phyloP scores from a whole-genome alignment of 2,888 invertebrate genomes.

The Drosophila testacea region DNA sequence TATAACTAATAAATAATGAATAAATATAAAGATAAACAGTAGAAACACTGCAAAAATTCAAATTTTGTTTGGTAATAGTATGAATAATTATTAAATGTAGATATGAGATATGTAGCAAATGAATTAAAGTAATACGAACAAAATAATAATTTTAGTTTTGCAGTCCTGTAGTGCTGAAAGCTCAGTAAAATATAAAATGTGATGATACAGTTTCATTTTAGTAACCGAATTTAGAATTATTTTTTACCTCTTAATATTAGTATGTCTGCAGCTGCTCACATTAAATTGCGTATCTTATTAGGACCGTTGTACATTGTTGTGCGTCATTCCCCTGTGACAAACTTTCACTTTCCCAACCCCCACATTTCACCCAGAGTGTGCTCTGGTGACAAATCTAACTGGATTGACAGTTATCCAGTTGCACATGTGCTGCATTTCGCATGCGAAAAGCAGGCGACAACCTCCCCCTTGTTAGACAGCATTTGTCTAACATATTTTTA shows the following conservation, averaged over 20 bases:
- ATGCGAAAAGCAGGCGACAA: constrained; percentile 14
- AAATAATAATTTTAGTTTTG: too few relatives aligned
- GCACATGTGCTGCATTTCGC: constrained; percentile 66
- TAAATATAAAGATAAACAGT: too few relatives aligned
- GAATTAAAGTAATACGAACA: too few relatives aligned
- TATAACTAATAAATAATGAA: not conserved
- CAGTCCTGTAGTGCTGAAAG: too few relatives aligned
- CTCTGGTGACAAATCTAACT: constrained; percentile 59
- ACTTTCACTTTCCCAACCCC: constrained; percentile 43
- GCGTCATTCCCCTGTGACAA: not conserved
- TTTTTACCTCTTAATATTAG: too few relatives aligned
- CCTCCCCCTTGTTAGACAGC: constrained; percentile 31
- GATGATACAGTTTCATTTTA: not conserved
- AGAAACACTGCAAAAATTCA: too few relatives aligned
- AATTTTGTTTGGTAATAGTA: too few relatives aligned
- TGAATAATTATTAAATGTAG: too few relatives aligned
- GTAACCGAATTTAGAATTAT: not conserved
- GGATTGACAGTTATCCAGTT: constrained; percentile 57
- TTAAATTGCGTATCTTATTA: not conserved
- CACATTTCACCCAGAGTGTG: constrained; percentile 12
- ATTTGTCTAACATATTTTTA: constrained; percentile 60
- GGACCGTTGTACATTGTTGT: not conserved
- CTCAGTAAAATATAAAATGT: too few relatives aligned
- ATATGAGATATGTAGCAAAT: too few relatives aligned
- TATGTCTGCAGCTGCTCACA: constrained; percentile 10